phyloP scores from a whole-genome alignment of 2,113 vertebrate species.

The Dipodomys ordii region DNA sequence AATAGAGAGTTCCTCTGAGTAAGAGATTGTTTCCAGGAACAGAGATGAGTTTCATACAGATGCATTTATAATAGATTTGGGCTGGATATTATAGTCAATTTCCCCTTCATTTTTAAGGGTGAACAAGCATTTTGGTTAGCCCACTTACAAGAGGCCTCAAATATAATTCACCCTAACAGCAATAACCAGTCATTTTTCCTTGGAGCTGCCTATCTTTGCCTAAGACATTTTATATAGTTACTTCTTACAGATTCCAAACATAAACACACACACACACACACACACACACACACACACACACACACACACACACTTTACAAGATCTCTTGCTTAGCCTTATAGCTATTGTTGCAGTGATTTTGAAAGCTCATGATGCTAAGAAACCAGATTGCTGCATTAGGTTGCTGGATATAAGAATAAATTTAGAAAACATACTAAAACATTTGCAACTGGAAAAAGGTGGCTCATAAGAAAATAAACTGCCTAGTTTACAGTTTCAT shows the following conservation, averaged over 20 bases:
- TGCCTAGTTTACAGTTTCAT: background rate
- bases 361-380: background rate
- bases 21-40: background rate
- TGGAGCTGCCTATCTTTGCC: background rate
- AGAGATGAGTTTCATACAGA: background rate
- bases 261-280: too few species aligned
- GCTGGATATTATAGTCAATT: constrained; percentile 10
- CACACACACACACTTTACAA: background rate
- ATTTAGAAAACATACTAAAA: constrained; percentile 41
- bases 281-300: background rate
- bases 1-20: constrained; percentile 33
- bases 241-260: background rate
- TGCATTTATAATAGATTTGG: background rate
- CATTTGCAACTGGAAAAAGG: background rate
- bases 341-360: background rate
- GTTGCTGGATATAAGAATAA: background rate
- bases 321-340: background rate
- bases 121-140: background rate
- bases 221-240: constrained; percentile 19
- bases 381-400: background rate
- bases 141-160: background rate
- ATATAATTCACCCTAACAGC: background rate
- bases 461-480: constrained; percentile 9
- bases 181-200: background rate
- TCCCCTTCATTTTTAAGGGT: background rate